A percentile compares a stretch with the other conserved stretches of the same genome.
Conservation (phyloP, 1,140 invertebrate species). For the Akabosia matsudoensis region DNA sequence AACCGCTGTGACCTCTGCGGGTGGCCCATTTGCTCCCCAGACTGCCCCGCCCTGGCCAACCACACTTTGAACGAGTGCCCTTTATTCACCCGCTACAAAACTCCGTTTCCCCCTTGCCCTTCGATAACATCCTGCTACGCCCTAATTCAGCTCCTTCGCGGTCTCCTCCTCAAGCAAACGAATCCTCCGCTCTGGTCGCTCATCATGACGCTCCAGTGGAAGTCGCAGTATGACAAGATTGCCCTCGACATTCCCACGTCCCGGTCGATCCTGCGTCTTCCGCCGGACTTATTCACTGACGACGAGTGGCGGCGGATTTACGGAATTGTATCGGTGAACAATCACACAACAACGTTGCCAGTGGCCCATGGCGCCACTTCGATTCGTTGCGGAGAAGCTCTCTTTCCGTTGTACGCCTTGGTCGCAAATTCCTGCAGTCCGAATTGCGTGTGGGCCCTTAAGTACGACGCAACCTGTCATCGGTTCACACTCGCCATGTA, state of each 20-base stretch:
- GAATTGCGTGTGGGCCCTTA: not conserved
- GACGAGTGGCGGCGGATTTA: not conserved
- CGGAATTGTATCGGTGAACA: not conserved
- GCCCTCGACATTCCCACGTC: not conserved
- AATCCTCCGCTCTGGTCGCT: not conserved
- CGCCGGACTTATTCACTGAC: not conserved
- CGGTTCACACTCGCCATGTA: not conserved
- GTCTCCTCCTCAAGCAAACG: not conserved
- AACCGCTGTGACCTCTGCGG: not conserved
- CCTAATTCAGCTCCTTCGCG: not conserved
- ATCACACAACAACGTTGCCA: not conserved
- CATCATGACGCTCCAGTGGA: not conserved
- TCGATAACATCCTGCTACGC: not conserved
- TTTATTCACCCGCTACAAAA: not conserved
- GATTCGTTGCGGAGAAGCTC: not conserved
- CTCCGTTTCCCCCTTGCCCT: not conserved
- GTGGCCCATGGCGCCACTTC: not conserved
- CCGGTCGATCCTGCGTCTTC: not conserved
- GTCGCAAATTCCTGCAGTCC: not conserved
- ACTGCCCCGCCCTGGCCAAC: not conserved
- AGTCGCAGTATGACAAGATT: not conserved
- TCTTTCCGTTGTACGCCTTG: not conserved
- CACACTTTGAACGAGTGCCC: not conserved
- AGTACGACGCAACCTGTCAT: not conserved
- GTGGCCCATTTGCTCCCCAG: not conserved